phyloP scores from a whole-genome alignment of 2,888 invertebrate species.

The Cosmia pyralina region DNA sequence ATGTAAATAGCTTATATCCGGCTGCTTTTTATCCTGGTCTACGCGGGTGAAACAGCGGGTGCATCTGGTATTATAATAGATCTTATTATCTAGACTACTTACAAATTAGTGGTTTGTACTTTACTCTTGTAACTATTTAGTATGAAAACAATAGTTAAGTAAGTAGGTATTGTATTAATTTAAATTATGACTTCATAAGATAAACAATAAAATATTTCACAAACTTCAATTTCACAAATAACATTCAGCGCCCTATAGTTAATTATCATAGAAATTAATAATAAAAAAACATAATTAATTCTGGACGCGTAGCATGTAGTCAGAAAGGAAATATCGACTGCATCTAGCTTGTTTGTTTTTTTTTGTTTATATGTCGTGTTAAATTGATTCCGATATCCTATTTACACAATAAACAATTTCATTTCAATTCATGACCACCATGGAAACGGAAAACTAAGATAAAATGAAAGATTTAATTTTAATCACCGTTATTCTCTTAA shows the following conservation, averaged over 20 bases:
- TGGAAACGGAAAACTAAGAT: background rate
- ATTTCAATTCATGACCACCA: too few species aligned
- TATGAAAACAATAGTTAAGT: background rate
- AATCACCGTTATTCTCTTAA: too few species aligned
- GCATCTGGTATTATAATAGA: too few species aligned
- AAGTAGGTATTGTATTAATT: background rate
- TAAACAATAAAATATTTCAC: background rate
- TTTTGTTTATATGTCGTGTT: too few species aligned
- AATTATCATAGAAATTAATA: background rate
- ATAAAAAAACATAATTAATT: background rate
- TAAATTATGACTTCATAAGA: background rate
- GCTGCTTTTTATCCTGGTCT: too few species aligned
- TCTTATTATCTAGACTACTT: background rate
- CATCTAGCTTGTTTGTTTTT: too few species aligned
- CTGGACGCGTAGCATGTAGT: background rate
- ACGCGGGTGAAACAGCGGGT: too few species aligned
- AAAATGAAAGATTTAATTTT: background rate
- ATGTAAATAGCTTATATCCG: too few species aligned
- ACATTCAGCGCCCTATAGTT: background rate
- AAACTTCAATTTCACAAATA: background rate
- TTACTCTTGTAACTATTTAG: background rate
- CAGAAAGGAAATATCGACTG: too few species aligned
- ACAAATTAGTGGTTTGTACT: conserved; percentile 31
- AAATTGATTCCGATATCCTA: too few species aligned
- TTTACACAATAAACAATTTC: too few species aligned